Evolutionary conservation across 2,888 invertebrate species (phyloP), one percentile per base, ranked within the genome.

Genomic region (Caenorhabditis doughertyi): DNA sequence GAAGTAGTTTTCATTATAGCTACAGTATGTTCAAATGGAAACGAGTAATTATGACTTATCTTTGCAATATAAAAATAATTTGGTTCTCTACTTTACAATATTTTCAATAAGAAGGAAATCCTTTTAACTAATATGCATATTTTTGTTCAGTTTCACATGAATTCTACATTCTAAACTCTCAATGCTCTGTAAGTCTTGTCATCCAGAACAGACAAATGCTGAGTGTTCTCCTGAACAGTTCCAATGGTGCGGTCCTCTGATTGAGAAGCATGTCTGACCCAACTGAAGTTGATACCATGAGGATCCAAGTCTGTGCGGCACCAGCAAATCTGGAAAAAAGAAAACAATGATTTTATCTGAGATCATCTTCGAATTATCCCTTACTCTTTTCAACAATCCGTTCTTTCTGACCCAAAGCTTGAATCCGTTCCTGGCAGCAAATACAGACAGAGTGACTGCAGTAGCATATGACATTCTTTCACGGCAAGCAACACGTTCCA

Each of bases 401-500:
- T 95, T 95, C 62, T 94, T 93, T 53, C 96, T 93, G 0, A 96
- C 94, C 64, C 88, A 82, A 7, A 92, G 83, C 7, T 67, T 21
- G 39, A 85, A 85, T 11, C 74, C 70, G 21, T 58, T 29, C 23
- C 80, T 53, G 9, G 64, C 53, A 5, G 81, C 77, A 9, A 55
- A 68, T 85, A 94, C 93, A 0, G 95, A 95, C 53, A 96, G 93
- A 16, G 96, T 93, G 51, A 96, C 92, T 18, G 95, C 93, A 0
- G 95, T 96, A 0, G 95, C 94, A 1, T 95, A 95, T 4, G 96
- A 96, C 76, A 96, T 94, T 89, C 95, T 94, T 91, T 96, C 95
- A 8, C 95, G 94, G 13, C 92, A 89, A 11, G 73, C 77, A 3
- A 87, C 44, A 13, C 74, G 39, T 32, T 80, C 65, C 60, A 86